Evolutionary conservation across 2,797 vertebrate genomes (phyloP), one percentile per base, ranked within the genome.

Genomic region (Cyprinella venusta): DNA sequence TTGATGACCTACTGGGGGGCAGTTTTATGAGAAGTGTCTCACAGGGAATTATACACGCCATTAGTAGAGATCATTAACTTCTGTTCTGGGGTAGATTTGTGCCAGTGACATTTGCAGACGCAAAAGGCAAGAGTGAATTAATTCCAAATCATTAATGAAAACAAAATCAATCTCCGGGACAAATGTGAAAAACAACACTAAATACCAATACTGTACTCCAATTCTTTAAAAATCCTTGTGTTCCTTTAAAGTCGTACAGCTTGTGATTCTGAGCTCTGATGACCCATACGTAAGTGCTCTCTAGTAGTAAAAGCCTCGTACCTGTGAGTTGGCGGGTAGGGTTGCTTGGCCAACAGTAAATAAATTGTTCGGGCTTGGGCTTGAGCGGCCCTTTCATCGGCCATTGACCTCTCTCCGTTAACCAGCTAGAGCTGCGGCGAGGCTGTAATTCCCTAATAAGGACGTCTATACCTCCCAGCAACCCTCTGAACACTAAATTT

Each of bases 391-490:
- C 86, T 89, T 91, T 87, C 84, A 82, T 88, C 88, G 88, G 88
- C 89, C 86, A 87, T 67, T 89, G 91, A 92, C 90, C 90, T 91
- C 91, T 52, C 85, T 81, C 81, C 88, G 90, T 91, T 92, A 89
- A 91, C 89, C 90, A 40, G 76, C 85, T 88, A 87, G 79, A 33
- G 18, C 38, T 63, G 54, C 42, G 70, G 64, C 38, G 4, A 48
- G 42, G 56, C 21, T 38, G 33, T 75, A 16, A 91, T 92, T 78
- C 77, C 92, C 93, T 92, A 92, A 94, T 92, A 93, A 92, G 92
- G 93, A 80, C 71, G 91, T 86, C 85, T 83, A 84, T 90, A 84
- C 88, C 45, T 86, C 30, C 82, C 88, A 90, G 88, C 91, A 84
- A 84, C 86, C 83, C 88, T 30, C 86, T 88, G 88, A 86, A 91